Evolutionary conservation across 2,113 vertebrate species (phyloP).

Genomic region (Semnornis frantzii): DNA sequence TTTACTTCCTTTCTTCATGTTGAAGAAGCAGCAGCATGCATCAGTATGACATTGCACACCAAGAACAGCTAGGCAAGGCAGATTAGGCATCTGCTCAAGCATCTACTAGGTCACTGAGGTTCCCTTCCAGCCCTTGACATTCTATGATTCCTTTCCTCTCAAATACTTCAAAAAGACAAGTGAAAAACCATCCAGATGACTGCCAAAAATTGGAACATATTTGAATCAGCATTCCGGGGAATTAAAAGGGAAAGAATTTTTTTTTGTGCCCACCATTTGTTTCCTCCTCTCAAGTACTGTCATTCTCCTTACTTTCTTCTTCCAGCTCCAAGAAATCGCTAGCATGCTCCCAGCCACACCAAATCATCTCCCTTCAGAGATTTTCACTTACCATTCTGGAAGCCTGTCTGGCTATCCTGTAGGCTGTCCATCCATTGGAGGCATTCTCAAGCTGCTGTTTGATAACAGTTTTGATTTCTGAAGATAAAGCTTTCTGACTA

Average conservation of each 20-base stretch:
- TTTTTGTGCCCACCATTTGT: not conserved
- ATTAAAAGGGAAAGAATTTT: not conserved
- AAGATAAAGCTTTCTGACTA: conserved; percentile 91
- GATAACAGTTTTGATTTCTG: conserved; percentile 91
- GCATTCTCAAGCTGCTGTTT: conserved; percentile 93
- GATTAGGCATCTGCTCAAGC: not conserved
- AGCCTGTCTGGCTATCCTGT: conserved; percentile 96
- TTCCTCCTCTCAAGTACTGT: not conserved
- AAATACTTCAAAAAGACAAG: not conserved
- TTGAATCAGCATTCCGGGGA: not conserved
- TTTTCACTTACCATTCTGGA: conserved; percentile 88
- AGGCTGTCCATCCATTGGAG: conserved; percentile 96
- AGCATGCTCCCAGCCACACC: not conserved
- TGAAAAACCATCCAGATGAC: not conserved
- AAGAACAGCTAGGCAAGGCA: not conserved
- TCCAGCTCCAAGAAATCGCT: not conserved
- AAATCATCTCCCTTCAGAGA: not conserved
- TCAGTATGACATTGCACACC: not conserved
- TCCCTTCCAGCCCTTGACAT: too few species aligned
- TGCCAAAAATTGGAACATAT: not conserved
- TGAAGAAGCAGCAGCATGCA: not conserved
- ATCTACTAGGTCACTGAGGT: not conserved
- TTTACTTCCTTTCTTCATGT: not conserved
- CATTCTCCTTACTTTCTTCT: not conserved
- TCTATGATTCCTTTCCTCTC: not conserved